Base-by-base conservation (phyloP, 2,797 vertebrate genomes). In the Glossophaga mutica region DNA sequence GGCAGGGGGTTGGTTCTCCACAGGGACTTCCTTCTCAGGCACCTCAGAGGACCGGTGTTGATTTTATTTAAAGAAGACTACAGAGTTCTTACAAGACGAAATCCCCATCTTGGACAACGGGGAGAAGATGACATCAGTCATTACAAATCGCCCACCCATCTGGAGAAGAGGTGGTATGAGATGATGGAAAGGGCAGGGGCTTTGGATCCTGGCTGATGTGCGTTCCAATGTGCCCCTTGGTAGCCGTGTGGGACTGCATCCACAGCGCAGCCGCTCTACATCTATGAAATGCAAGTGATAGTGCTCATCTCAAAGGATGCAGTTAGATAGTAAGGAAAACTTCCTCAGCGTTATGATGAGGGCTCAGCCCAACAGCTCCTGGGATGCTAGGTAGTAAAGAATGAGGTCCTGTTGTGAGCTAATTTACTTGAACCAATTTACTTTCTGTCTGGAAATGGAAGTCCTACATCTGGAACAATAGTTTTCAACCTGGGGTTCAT, bases 1-100 rank as follows among this genome's bases (percentile, higher is more conserved):
- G 1, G 62, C 77, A 32, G 55, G 77, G 55, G 68, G 44, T 59
- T 97, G 68, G 44, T 59, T 97, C 73, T 88, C 87, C 90, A 71
- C 21, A 0, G n/a, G 55, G 70, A 7, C 39, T 95, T 96, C 78
- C 70, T 81, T 65, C 67, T 78, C 65, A 3, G 83, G 21, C 9
- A 22, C 42, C 76, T 73, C 44, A 0, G n/a, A 50, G 19, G 19
- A 34, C 10, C 46, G 18, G 34, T 2, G 26, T 50, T 83, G 48
- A 57, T 86, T 71, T 81, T 81, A 68, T 67, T 88, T 71, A 74
- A 92, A 90, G 77, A 42, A 79, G 77, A 76, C 37, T 34, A 46
- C 18, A 32, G 70, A 71, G 37, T 48, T 79, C 84, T 93, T 77
- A 32, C 2, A 73, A 59, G 29, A 70, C 62, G n/a, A 83, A 34